phyloP scores from a whole-genome alignment of 2,113 vertebrate genomes.

The Callipepla californica region DNA sequence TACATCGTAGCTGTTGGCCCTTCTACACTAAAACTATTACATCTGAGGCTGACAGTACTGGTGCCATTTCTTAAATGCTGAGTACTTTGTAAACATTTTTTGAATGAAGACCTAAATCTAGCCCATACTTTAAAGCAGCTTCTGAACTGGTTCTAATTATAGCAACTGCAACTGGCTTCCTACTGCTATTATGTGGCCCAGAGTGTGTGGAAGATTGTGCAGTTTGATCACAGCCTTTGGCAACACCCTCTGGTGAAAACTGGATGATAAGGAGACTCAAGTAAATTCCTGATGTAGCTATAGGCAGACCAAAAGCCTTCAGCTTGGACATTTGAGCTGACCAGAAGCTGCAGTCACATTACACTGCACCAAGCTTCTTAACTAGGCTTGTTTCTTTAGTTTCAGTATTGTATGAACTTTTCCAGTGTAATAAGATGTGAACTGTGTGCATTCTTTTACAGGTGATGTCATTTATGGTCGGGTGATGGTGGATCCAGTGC shows the following conservation, averaged over 20 bases:
- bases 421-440: not conserved
- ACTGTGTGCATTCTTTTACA: constrained; percentile 48
- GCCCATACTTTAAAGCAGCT: not conserved
- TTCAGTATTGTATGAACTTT: not conserved
- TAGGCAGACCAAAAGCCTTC: not conserved
- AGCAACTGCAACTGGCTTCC: not conserved
- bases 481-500: constrained; percentile 97
- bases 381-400: not conserved
- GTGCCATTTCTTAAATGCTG: not conserved
- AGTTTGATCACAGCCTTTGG: not conserved
- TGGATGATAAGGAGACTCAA: not conserved
- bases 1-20: not conserved
- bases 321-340: not conserved
- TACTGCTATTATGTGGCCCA: not conserved
- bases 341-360: not conserved
- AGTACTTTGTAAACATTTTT: not conserved
- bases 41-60: not conserved
- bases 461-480: constrained; percentile 91
- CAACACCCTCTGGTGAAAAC: not conserved
- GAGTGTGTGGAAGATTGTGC: not conserved
- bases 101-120: not conserved
- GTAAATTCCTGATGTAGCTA: not conserved
- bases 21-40: not conserved
- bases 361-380: not conserved
- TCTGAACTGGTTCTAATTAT: not conserved